These are phyloP conservation scores for Sebastiscus tertius DNA, from an alignment of 2,797 vertebrate species.

Conservation along the genomic window DNA sequence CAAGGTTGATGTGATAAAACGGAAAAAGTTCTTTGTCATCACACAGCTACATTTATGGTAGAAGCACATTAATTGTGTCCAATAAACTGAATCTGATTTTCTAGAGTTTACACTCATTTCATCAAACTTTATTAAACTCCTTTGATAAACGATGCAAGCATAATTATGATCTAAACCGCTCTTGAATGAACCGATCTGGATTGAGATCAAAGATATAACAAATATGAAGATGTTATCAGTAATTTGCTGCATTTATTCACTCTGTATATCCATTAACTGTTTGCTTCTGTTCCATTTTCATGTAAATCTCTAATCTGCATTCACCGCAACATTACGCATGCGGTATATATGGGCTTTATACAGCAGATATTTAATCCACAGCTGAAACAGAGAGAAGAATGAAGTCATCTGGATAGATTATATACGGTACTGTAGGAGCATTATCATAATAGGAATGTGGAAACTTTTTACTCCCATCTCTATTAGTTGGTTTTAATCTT, in stretches of 20 bases:
- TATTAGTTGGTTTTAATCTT: constrained; percentile 51
- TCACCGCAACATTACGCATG: constrained; percentile 9
- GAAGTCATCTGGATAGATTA: constrained; percentile 34
- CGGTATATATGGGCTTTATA: constrained; percentile 16
- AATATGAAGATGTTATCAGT: constrained; percentile 34
- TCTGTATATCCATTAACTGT: constrained; percentile 34
- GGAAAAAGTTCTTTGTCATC: background rate
- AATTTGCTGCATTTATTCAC: constrained; percentile 20
- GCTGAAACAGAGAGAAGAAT: constrained; percentile 27
- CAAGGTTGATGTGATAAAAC: background rate
- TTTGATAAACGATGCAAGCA: background rate
- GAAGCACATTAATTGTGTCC: background rate
- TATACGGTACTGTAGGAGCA: constrained; percentile 1
- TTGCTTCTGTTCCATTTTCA: constrained; percentile 43
- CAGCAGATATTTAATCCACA: constrained; percentile 40
- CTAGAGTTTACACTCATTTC: background rate
- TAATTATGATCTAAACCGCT: background rate
- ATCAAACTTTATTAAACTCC: background rate
- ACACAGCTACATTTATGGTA: background rate
- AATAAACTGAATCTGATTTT: background rate
- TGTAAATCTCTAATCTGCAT: constrained; percentile 66
- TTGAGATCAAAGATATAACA: constrained; percentile 15
- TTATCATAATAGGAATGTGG: constrained; percentile 6
- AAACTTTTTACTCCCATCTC: constrained; percentile 51
- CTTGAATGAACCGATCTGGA: constrained; percentile 4